These are phyloP conservation scores for Apoda limacodes DNA, from an alignment of 2,888 invertebrate genomes.

Conservation along the genomic window DNA sequence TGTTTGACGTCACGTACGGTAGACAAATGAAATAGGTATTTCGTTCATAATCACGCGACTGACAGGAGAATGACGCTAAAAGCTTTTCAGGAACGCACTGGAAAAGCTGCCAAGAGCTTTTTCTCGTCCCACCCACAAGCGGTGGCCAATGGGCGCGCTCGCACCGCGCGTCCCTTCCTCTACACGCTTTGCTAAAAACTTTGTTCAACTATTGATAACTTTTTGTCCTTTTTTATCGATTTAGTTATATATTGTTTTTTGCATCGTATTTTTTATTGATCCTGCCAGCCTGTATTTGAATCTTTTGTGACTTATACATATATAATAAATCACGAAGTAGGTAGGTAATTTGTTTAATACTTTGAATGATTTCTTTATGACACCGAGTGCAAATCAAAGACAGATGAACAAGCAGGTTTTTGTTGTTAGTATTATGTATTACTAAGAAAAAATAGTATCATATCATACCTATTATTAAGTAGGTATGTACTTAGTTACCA, in stretches of 20 bases:
- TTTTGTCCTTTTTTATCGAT: background rate
- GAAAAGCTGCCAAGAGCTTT: slow-evolving; percentile 48
- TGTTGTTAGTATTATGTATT: too few species aligned
- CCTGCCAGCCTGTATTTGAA: too few species aligned
- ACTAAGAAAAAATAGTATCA: too few species aligned
- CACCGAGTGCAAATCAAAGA: too few species aligned
- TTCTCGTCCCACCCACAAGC: slow-evolving; percentile 50
- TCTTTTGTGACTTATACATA: too few species aligned
- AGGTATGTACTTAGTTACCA: too few species aligned
- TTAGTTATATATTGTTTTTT: background rate
- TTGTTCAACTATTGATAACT: background rate
- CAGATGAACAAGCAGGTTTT: too few species aligned
- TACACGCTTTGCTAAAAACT: slow-evolving; percentile 30
- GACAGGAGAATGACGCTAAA: slow-evolving; percentile 56
- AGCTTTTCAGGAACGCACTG: slow-evolving; percentile 50
- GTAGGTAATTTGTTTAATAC: too few species aligned
- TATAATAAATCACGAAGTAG: slow-evolving; percentile 27
- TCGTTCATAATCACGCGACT: slow-evolving; percentile 36
- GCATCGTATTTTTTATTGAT: too few species aligned
- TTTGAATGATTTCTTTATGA: too few species aligned
- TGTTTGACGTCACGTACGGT: slow-evolving; percentile 29
- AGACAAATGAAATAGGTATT: slow-evolving; percentile 31
- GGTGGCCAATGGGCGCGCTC: slow-evolving; percentile 58
- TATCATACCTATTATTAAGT: too few species aligned
- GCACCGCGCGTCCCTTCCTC: slow-evolving; percentile 19